Evolutionary conservation across 2,888 invertebrate species (phyloP).

Genomic region (Cataglyphis albicans): DNA sequence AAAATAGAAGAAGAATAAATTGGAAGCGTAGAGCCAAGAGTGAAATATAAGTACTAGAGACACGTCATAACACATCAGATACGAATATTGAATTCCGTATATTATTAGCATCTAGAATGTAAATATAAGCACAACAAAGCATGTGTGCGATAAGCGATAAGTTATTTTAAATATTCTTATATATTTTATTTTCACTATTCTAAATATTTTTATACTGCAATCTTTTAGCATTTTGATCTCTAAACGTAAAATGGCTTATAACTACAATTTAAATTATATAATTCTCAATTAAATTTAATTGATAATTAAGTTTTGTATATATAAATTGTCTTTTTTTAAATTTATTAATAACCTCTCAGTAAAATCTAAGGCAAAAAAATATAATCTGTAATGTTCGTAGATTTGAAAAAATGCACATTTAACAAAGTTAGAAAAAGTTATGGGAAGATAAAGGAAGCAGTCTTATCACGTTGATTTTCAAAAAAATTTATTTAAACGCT

Average conservation of each 20-base stretch:
- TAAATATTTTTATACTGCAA: background rate
- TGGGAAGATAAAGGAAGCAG: background rate
- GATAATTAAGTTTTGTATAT: background rate
- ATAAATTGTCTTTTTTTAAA: background rate
- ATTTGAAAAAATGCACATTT: background rate
- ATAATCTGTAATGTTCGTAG: background rate
- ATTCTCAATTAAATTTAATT: background rate
- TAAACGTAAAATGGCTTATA: background rate
- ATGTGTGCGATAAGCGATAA: background rate
- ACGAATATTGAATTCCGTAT: conserved; percentile 53
- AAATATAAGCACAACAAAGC: background rate
- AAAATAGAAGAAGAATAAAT: conserved; percentile 62
- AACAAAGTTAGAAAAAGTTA: background rate
- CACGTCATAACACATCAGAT: conserved; percentile 54
- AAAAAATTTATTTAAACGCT: background rate
- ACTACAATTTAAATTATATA: background rate
- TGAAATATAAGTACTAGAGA: conserved; percentile 52
- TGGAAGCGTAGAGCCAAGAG: conserved; percentile 18
- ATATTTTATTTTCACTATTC: background rate
- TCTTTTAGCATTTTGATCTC: background rate
- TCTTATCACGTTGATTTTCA: background rate
- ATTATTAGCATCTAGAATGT: conserved; percentile 52
- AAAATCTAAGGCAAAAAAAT: background rate
- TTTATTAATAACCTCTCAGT: background rate
- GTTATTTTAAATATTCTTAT: background rate